Evolutionary conservation across 1,140 invertebrate species (phyloP).

Genomic region (Drosophila nikananu): DNA sequence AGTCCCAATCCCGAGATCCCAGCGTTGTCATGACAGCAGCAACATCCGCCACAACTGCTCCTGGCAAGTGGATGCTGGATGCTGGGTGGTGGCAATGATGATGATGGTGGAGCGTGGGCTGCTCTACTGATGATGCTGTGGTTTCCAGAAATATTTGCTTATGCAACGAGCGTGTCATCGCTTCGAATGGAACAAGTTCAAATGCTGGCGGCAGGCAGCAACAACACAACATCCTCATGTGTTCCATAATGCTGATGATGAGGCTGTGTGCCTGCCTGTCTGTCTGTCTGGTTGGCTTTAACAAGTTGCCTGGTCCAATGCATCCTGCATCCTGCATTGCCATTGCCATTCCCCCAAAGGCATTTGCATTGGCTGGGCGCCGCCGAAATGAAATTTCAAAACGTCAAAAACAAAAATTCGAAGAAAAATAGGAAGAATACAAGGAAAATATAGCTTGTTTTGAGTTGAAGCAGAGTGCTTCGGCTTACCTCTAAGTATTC

Average conservation of each 20-base stretch:
- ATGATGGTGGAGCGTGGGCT: not conserved
- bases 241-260: slow-evolving; percentile 38
- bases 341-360: slow-evolving; percentile 22
- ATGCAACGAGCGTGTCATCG: slow-evolving; percentile 81
- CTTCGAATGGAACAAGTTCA: slow-evolving; percentile 74
- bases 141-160: slow-evolving; percentile 75
- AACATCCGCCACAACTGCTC: slow-evolving; percentile 56
- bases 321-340: slow-evolving; percentile 15
- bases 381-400: slow-evolving; percentile 73
- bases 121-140: slow-evolving; percentile 13
- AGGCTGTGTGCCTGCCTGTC: not conserved
- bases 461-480: no score
- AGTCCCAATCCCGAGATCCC: slow-evolving; percentile 13
- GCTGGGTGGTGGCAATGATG: no score
- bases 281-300: slow-evolving; percentile 44
- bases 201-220: slow-evolving; percentile 49
- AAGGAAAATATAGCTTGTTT: slow-evolving; percentile 17
- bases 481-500: slow-evolving; percentile 18
- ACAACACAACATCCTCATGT: slow-evolving; percentile 42
- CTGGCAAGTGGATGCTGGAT: slow-evolving; percentile 35
- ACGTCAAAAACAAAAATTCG: slow-evolving; percentile 50
- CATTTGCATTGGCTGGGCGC: slow-evolving; percentile 49
- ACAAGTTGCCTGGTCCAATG: slow-evolving; percentile 26
- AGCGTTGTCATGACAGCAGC: slow-evolving; percentile 62
- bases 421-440: slow-evolving; percentile 34